Conservation (phyloP, 2,888 invertebrate genomes). For the Heteromyza rotundicornis region DNA sequence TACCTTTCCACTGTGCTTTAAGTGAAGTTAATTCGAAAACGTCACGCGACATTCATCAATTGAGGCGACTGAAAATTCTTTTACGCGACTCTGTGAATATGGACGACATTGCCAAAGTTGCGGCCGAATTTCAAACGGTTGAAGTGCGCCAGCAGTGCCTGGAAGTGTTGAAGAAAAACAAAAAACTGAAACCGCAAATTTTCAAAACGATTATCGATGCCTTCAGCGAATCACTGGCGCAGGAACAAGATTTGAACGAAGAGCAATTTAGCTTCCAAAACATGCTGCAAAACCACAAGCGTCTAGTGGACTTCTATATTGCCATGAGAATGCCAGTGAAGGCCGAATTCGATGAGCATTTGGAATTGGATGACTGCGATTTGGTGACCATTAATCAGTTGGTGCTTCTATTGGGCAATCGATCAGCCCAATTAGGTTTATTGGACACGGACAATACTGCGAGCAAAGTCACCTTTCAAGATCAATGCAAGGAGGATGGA, state of each 20-base stretch:
- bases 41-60: constrained; percentile 85
- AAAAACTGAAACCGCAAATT: constrained; percentile 69
- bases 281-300: constrained; percentile 46
- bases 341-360: constrained; percentile 36
- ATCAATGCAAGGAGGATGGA: constrained; percentile 64
- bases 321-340: constrained; percentile 41
- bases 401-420: constrained; percentile 65
- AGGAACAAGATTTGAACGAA: constrained; percentile 43
- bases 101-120: constrained; percentile 54
- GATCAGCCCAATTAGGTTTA: not conserved
- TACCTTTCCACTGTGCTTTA: constrained; percentile 91
- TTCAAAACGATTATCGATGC: constrained; percentile 65
- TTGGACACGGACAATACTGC: constrained; percentile 39
- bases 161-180: constrained; percentile 73
- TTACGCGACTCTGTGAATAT: constrained; percentile 66
- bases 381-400: constrained; percentile 71
- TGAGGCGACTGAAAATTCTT: constrained; percentile 76
- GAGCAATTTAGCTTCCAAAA: constrained; percentile 53
- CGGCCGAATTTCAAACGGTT: constrained; percentile 72
- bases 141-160: constrained; percentile 75
- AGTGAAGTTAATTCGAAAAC: constrained; percentile 86
- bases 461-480: constrained; percentile 68
- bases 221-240: constrained; percentile 35
- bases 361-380: constrained; percentile 58
- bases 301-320: constrained; percentile 56